Percentiles rank a stretch among this genome's conserved stretches.
Evolutionary conservation across 2,888 invertebrate genomes (phyloP).

Genomic region (Heterodera filipjevi): DNA sequence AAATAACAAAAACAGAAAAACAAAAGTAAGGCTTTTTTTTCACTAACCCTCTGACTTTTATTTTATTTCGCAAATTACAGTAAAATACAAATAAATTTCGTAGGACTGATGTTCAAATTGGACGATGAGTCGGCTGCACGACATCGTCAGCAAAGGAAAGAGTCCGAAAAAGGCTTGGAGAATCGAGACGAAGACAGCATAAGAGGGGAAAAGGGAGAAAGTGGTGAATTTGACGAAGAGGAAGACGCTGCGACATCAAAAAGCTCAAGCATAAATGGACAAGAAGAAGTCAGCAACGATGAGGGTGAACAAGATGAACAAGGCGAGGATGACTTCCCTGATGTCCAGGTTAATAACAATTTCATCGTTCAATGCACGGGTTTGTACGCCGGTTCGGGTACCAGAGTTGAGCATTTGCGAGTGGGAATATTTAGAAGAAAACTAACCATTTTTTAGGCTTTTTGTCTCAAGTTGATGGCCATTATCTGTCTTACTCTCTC

Average conservation of each 20-base stretch:
- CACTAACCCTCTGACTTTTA: too few relatives aligned
- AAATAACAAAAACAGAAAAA: too few relatives aligned
- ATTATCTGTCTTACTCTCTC: too few relatives aligned
- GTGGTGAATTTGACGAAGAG: slow-evolving; percentile 56
- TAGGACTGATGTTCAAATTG: slow-evolving; percentile 83
- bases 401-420: too few relatives aligned
- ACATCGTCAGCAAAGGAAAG: slow-evolving; percentile 32
- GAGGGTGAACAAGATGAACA: slow-evolving; percentile 65
- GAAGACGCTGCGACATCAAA: slow-evolving; percentile 55
- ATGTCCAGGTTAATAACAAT: slow-evolving; percentile 67
- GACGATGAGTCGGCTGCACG: slow-evolving; percentile 86
- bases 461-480: too few relatives aligned
- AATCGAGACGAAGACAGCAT: neutral
- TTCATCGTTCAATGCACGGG: too few relatives aligned
- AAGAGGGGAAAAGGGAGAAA: neutral
- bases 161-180: neutral
- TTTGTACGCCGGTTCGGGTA: too few relatives aligned
- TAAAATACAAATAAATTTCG: slow-evolving; percentile 65
- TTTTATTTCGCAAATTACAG: too few relatives aligned
- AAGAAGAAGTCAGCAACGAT: slow-evolving; percentile 26
- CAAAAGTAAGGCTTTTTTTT: too few relatives aligned
- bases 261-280: too few relatives aligned
- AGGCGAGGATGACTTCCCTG: slow-evolving; percentile 66
- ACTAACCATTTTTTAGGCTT: too few relatives aligned
- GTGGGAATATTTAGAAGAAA: too few relatives aligned